These are phyloP conservation scores for Eilema caniola DNA, from an alignment of 2,888 invertebrate species.

Conservation along the genomic window DNA sequence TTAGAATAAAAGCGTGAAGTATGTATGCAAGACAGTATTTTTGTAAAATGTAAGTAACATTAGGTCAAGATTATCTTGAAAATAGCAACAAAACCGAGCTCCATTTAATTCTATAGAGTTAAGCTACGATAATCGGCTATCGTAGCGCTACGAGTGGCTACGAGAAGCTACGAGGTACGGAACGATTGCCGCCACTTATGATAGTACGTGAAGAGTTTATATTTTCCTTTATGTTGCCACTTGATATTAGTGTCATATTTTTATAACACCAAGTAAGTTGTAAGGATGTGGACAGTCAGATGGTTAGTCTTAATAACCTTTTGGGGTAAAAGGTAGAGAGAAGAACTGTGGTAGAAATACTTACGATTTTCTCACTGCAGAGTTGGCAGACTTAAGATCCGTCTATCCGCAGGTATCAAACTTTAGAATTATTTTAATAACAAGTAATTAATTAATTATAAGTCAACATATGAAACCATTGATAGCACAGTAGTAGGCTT, in stretches of 20 bases:
- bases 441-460: too few relatives aligned
- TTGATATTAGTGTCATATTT: neutral
- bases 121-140: conserved; percentile 29
- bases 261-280: neutral
- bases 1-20: neutral
- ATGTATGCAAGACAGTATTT: neutral
- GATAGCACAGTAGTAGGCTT: too few relatives aligned
- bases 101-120: conserved; percentile 25
- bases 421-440: too few relatives aligned
- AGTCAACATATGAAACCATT: too few relatives aligned
- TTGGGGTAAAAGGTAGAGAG: neutral
- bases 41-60: conserved; percentile 2
- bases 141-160: conserved; percentile 44
- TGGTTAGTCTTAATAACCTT: neutral
- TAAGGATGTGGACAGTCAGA: neutral
- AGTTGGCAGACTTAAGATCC: neutral
- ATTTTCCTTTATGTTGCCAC: conserved; percentile 9
- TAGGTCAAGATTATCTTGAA: conserved; percentile 14
- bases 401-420: too few relatives aligned
- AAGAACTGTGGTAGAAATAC: neutral
- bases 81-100: conserved; percentile 16
- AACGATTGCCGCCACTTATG: conserved; percentile 44
- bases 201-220: conserved; percentile 28
- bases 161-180: conserved; percentile 36
- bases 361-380: neutral